Base-by-base conservation (phyloP, 2,888 invertebrate species). In the Nymphalis polychloros region DNA sequence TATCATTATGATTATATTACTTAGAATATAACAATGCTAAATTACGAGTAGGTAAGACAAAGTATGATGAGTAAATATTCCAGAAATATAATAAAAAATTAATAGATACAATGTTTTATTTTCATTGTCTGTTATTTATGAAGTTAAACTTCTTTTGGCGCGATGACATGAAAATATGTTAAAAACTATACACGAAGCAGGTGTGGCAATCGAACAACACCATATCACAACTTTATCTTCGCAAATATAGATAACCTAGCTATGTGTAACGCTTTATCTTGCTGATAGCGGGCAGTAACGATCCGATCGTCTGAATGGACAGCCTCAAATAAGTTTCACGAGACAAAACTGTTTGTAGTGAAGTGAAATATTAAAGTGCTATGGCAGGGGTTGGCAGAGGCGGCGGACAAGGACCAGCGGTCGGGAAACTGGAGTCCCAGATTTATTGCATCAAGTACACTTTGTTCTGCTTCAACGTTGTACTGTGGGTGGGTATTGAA, bases 401-500 rank as follows among this genome's bases (percentile, higher is more conserved):
- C 8, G 83, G 85, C 70, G 94, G 93, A 59, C 86, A 90, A 71
- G 94, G 93, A 67, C 87, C 90, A 68, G 92, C 90, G 4, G 90
- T 92, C 41, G 93, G 93, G 61, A 94, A 94, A 81, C 89, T 96
- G 79, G 96, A 96, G 83, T 95, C 95, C 75, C 95, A 95, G 82
- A 97, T 97, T 79, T 95, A 95, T 73, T 95, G 96, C 81, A 94
- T 97, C 73, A 97, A 97, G 87, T 97, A 96, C 87, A 95, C 96
- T 59, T 89, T 97, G 73, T 95, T 97, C 79, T 97, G 96, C 81
- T 95, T 96, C 86, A 97, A 97, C 84, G 94, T 96, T 63, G 93
- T 97, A 63, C 88, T 96, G 79, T 96, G 96, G 96, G 97, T 96
- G 84, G 94, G 96, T 94, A 60, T 67, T 60, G 59, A 64, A 52